Evolutionary conservation across 2,888 invertebrate species (phyloP).

Genomic region (Drepanosiphum platanoidis): DNA sequence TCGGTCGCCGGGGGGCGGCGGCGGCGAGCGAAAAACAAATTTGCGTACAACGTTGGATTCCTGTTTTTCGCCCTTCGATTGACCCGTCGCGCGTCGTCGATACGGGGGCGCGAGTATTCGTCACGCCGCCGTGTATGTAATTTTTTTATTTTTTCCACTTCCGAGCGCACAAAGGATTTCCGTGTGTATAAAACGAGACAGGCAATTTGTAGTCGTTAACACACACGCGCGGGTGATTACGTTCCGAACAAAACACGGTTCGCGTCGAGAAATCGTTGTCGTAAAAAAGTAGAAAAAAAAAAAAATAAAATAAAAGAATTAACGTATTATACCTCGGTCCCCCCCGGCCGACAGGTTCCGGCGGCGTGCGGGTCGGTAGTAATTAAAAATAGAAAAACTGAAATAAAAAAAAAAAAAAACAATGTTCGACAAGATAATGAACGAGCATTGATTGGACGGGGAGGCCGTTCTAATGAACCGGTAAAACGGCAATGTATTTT

Average conservation of each 20-base stretch:
- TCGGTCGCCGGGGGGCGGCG: neutral
- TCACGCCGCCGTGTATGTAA: slow-evolving; percentile 17
- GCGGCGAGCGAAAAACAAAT: neutral
- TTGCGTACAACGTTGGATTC: neutral
- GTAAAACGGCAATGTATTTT: slow-evolving; percentile 33
- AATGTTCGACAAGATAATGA: slow-evolving; percentile 34
- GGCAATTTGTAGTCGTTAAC: slow-evolving; percentile 24
- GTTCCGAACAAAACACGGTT: slow-evolving; percentile 26
- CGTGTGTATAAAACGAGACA: slow-evolving; percentile 25
- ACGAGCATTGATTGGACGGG: slow-evolving; percentile 26
- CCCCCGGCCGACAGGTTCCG: no score
- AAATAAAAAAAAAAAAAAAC: slow-evolving; percentile 9
- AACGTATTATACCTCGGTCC: slow-evolving; percentile 14
- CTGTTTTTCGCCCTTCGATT: neutral
- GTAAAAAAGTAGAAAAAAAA: neutral
- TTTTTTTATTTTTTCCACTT: neutral
- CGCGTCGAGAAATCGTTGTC: slow-evolving; percentile 10
- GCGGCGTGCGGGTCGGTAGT: neutral
- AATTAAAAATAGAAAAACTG: slow-evolving; percentile 4
- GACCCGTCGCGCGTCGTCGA: neutral
- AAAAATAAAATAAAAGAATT: neutral
- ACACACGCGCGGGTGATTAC: slow-evolving; percentile 12
- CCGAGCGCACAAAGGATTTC: slow-evolving; percentile 12
- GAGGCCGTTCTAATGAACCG: slow-evolving; percentile 17
- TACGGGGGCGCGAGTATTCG: neutral